Base-by-base conservation (phyloP, 1,140 invertebrate species). In the Cyclina sinensis region DNA sequence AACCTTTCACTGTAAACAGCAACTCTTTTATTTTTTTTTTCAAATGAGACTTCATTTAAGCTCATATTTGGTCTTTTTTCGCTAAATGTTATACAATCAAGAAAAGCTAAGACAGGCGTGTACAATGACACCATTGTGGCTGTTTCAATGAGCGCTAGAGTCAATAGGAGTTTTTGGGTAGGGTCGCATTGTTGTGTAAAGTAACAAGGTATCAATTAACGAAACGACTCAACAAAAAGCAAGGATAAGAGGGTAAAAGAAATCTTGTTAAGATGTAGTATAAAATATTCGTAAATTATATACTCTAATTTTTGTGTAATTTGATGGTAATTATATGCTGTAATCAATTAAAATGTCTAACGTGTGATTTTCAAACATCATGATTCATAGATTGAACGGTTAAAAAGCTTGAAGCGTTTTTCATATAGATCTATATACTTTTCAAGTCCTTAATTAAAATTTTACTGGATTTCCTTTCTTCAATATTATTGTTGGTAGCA, bases 281-380 rank as follows among this genome's bases (percentile, higher is more conserved):
- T 70, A 35, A 37, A 70, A 70, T n/a, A 70, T 70, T 70, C 65
- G 65, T 37, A 70, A 70, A 70, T 70, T 70, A 70, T 70, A 70
- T 70, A 70, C 65, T 70, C 11, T 70, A 32, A 35, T 37, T 39
- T 70, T 37, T 70, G 14, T 70, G 65, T 70, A 62, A 62, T 70
- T 37, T 37, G 30, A 35, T 35, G 65, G 65, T 70, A 70, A 70
- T 35, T 70, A 70, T 70, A 37, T 30, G 65, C 37, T 32, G 7
- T 27, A 37, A 35, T 70, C 65, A 70, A 70, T 70, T 70, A 70
- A 39, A 70, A 70, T 35, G 14, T 70, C 32, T 70, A 70, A 18
- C 32, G 32, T 14, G 65, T 27, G 65, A 14, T 70, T 70, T 70
- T 37, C 12, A 7, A 43, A 24, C 0, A 37, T 37, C 24, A 18